Evolutionary conservation across 2,888 invertebrate genomes (phyloP), one percentile per base, ranked within the genome.

Genomic region (Cremastobaeus sp.): DNA sequence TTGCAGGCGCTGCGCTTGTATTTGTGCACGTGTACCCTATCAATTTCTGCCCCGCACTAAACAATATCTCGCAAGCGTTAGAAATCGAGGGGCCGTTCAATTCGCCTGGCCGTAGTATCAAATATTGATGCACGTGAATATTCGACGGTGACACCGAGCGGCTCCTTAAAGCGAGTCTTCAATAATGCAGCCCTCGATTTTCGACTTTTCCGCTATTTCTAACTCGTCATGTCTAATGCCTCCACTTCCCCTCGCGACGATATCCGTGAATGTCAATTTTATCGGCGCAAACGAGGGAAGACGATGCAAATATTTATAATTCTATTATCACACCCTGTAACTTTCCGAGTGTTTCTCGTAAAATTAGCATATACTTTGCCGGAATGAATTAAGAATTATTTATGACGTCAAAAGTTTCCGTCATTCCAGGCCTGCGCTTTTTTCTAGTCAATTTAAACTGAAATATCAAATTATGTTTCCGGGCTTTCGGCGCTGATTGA

Each of bases 161-260:
- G 54, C 70, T 70, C 55, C 72, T 73, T 73, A 59, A 71, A 74
- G 60, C 76, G 78, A 66, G 70, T 68, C 70, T 71, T 84, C 77
- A 84, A 84, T 84, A 83, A 84, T 83, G 81, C 81, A 83, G 65
- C 74, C 77, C 84, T 83, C 83, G 82, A 83, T 82, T 83, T 84
- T 81, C 81, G 76, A 82, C 78, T 83, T 83, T 81, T 81, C 79
- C 64, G 73, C 76, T 80, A 81, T 80, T 81, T 81, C 79, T 66
- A 75, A 79, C 77, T 74, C 76, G 64, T 64, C 77, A 64, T 73
- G 74, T 68, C 66, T 69, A 54, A 34, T 12, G 34, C 37, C 39
- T 32, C 18, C 34, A 15, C 35, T 11, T 9, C 60, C 52, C 59
- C 37, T 45, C 54, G 15, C 12, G 20, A 32, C 62, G 65, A 65